Evolutionary conservation across 2,888 invertebrate genomes (phyloP).

Genomic region (Pammene aurita): DNA sequence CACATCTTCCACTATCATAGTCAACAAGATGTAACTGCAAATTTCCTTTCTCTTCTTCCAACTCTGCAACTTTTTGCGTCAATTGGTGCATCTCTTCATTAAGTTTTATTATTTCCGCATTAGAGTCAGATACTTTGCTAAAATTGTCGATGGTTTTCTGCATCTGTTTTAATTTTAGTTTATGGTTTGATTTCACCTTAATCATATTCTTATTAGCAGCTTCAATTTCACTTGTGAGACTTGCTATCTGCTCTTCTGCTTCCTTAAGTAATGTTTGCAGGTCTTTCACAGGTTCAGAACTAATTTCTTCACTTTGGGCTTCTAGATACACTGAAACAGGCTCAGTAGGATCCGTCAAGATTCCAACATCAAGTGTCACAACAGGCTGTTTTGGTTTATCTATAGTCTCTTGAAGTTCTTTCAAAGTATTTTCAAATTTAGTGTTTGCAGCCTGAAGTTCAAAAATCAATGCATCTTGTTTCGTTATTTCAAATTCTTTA

Average conservation of each 20-base stretch:
- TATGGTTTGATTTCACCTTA: slow-evolving; percentile 88
- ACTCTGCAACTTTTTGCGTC: slow-evolving; percentile 90
- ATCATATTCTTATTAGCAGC: slow-evolving; percentile 90
- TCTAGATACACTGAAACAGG: slow-evolving; percentile 44
- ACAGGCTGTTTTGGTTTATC: slow-evolving; percentile 43
- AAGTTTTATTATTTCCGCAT: slow-evolving; percentile 86
- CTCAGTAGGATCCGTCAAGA: slow-evolving; percentile 54
- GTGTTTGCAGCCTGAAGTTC: slow-evolving; percentile 57
- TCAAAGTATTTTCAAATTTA: slow-evolving; percentile 50
- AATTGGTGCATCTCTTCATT: slow-evolving; percentile 85
- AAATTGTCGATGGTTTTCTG: slow-evolving; percentile 88
- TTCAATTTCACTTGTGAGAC: slow-evolving; percentile 88
- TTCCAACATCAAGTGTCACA: slow-evolving; percentile 58
- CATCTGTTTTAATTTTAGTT: slow-evolving; percentile 88
- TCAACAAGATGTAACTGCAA: slow-evolving; percentile 93
- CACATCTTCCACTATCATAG: slow-evolving; percentile 88
- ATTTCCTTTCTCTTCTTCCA: slow-evolving; percentile 96
- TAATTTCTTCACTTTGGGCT: slow-evolving; percentile 43
- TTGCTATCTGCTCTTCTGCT: slow-evolving; percentile 72
- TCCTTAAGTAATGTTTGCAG: slow-evolving; percentile 74
- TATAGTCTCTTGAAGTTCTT: slow-evolving; percentile 49
- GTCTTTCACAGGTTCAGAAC: slow-evolving; percentile 50
- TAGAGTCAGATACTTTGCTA: slow-evolving; percentile 86
- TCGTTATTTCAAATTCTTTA: slow-evolving; percentile 71
- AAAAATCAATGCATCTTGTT: slow-evolving; percentile 74